phyloP scores from a whole-genome alignment of 1,140 invertebrate genomes.

The Pachypeltis micranthus region DNA sequence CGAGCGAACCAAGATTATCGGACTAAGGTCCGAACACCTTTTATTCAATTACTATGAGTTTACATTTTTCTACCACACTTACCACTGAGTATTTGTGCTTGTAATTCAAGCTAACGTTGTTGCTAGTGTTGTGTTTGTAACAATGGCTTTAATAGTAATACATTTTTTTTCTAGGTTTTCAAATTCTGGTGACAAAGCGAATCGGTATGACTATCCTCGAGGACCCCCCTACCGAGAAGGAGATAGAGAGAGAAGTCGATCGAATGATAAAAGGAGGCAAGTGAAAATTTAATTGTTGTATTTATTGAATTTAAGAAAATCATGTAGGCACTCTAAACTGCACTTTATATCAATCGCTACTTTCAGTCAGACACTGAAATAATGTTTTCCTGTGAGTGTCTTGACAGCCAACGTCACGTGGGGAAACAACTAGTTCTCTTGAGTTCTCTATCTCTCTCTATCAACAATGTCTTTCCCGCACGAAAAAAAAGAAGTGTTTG shows the following conservation, averaged over 20 bases:
- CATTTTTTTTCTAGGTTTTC: slow-evolving; percentile 9
- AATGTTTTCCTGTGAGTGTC: background rate
- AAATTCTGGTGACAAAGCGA: slow-evolving; percentile 22
- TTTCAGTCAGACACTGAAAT: background rate
- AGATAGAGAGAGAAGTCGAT: slow-evolving; percentile 28
- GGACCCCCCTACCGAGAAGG: slow-evolving; percentile 33
- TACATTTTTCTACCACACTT: background rate
- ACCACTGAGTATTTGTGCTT: background rate
- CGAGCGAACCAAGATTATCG: too few relatives aligned
- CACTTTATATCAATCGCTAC: background rate
- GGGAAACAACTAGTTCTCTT: background rate
- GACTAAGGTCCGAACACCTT: slow-evolving; percentile 1
- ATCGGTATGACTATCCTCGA: slow-evolving; percentile 29
- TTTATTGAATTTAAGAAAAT: background rate
- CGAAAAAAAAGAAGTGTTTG: too few relatives aligned
- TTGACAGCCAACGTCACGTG: background rate
- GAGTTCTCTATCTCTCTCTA: background rate
- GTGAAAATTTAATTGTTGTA: background rate
- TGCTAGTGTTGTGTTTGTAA: slow-evolving; percentile 23
- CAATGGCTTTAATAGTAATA: slow-evolving; percentile 23
- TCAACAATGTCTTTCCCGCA: too few relatives aligned
- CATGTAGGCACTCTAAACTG: background rate
- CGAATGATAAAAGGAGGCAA: slow-evolving; percentile 25
- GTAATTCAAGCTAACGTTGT: slow-evolving; percentile 6
- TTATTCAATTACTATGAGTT: background rate